Percentiles rank a stretch among this genome's conserved stretches.
Evolutionary conservation across 2,888 invertebrate species (phyloP).

Genomic region (Cantharis nigra): DNA sequence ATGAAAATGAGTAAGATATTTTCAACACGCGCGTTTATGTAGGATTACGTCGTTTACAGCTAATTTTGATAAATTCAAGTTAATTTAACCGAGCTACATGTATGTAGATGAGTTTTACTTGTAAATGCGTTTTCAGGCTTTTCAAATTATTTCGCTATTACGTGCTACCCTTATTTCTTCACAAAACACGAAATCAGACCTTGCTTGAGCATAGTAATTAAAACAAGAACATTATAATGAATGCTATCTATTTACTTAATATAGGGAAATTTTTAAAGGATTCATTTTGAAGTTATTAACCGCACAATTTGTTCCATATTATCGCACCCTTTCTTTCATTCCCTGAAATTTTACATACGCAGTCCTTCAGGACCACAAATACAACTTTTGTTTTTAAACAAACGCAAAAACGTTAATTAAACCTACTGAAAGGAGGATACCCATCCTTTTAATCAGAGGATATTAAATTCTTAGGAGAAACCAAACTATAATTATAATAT

Average conservation of each 20-base stretch:
- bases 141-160: neutral
- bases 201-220: neutral
- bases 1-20: neutral
- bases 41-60: constrained; percentile 14
- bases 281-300: neutral
- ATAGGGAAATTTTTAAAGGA: neutral
- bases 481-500: neutral
- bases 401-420: neutral
- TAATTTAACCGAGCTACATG: neutral
- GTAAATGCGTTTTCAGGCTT: neutral
- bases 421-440: neutral
- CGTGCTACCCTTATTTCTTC: neutral
- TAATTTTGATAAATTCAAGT: constrained; percentile 22
- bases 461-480: neutral
- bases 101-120: neutral
- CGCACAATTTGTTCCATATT: neutral
- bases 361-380: neutral
- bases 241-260: neutral
- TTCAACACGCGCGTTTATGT: constrained; percentile 4
- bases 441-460: neutral
- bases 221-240: neutral
- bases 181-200: neutral
- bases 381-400: neutral
- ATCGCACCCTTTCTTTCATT: neutral
- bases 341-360: neutral